Percentiles rank a stretch among this genome's conserved stretches.
These are phyloP conservation scores for Cremastinae sp. DNA, from an alignment of 2,888 invertebrate species.

Conservation along the genomic window DNA sequence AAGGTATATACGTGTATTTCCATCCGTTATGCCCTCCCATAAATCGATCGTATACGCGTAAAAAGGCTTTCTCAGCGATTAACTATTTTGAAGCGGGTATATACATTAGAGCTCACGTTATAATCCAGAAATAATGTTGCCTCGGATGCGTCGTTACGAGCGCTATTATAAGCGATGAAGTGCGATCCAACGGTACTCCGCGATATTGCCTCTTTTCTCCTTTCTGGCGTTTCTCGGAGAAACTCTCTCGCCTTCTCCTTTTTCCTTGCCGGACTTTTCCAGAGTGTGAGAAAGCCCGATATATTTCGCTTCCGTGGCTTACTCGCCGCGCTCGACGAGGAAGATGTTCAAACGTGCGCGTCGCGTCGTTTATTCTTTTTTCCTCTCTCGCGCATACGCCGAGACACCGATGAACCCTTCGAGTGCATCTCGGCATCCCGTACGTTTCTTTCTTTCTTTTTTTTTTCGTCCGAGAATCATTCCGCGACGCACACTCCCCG, in stretches of 20 bases:
- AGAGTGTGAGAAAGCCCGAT: slow-evolving; percentile 55
- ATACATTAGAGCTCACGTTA: slow-evolving; percentile 21
- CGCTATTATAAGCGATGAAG: slow-evolving; percentile 57
- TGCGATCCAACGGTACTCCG: slow-evolving; percentile 57
- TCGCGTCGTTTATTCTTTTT: slow-evolving; percentile 14
- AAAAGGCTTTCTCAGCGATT: slow-evolving; percentile 33
- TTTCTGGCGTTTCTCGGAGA: not conserved
- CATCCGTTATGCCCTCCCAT: slow-evolving; percentile 35
- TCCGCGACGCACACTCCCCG: no score
- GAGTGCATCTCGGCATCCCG: no score
- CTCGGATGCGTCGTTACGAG: slow-evolving; percentile 48
- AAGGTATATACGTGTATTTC: slow-evolving; percentile 33
- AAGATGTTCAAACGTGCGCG: not conserved
- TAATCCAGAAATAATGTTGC: slow-evolving; percentile 43
- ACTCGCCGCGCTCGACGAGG: slow-evolving; percentile 14
- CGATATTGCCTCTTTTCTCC: slow-evolving; percentile 51
- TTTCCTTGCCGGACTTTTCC: not conserved
- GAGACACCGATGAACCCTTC: not conserved
- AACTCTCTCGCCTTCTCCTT: slow-evolving; percentile 21
- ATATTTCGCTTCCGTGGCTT: slow-evolving; percentile 52
- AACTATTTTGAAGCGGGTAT: slow-evolving; percentile 33
- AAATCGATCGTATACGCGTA: slow-evolving; percentile 24
- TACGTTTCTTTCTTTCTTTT: no score
- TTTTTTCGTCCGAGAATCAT: no score
- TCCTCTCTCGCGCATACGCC: slow-evolving; percentile 27